Percentiles rank a stretch among this genome's conserved stretches.
These are phyloP conservation scores for Paradoxurus hermaphroditus DNA, from an alignment of 2,113 vertebrate species.

Conservation along the genomic window DNA sequence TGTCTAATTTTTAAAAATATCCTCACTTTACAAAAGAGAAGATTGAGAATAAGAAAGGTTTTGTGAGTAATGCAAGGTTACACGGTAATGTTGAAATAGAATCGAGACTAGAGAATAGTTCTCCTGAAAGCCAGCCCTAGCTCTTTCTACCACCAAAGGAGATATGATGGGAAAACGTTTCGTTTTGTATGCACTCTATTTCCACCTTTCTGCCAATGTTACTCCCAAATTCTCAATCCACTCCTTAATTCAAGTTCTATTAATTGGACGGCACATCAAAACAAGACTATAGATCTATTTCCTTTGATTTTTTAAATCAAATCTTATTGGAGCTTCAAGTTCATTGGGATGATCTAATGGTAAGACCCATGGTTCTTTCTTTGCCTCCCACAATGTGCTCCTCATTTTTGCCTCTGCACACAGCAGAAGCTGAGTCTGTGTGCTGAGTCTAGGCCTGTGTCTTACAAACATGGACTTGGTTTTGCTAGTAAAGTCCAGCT, in stretches of 20 bases:
- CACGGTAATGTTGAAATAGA: neutral
- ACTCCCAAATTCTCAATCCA: neutral
- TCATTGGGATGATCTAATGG: neutral
- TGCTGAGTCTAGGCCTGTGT: neutral
- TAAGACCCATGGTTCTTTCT: neutral
- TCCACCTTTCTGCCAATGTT: neutral
- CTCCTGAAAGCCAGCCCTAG: neutral
- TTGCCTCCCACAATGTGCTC: neutral
- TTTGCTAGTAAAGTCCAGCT: neutral
- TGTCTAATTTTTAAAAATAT: neutral
- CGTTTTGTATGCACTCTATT: neutral
- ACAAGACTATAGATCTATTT: neutral
- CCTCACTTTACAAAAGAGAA: neutral
- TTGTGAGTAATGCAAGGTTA: neutral
- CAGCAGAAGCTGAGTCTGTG: neutral
- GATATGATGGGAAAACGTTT: neutral
- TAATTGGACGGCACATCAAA: neutral
- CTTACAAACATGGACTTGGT: rapidly evolving
- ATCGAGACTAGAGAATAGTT: neutral
- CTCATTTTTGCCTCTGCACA: rapidly evolving
- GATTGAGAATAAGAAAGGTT: neutral
- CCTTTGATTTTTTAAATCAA: constrained; percentile 26
- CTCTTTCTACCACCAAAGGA: neutral
- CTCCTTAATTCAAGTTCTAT: constrained; percentile 18
- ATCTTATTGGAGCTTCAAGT: neutral